phyloP scores from a whole-genome alignment of 2,797 vertebrate genomes.

The Chelon labrosus region DNA sequence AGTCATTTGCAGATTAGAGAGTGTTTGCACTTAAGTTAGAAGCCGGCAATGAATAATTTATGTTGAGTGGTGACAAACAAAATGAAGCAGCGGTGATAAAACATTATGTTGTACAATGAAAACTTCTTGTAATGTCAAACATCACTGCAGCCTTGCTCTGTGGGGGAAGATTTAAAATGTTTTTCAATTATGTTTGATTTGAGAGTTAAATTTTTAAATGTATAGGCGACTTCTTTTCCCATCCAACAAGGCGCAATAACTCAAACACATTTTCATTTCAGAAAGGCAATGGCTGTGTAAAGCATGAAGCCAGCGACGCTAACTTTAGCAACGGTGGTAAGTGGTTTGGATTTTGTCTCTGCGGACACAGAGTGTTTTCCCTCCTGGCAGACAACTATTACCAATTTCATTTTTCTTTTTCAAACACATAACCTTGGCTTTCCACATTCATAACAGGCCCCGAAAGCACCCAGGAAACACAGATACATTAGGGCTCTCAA shows the following conservation, averaged over 20 bases:
- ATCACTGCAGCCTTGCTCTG: conserved; percentile 17
- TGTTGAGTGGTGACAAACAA: conserved; percentile 70
- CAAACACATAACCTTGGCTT: conserved; percentile 71
- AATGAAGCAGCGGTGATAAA: conserved; percentile 46
- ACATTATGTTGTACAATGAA: conserved; percentile 44
- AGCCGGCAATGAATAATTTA: conserved; percentile 72
- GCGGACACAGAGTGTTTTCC: conserved; percentile 51
- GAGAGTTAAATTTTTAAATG: background rate
- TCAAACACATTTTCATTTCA: background rate
- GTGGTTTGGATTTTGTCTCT: conserved; percentile 54
- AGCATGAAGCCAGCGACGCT: conserved; percentile 10
- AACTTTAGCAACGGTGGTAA: conserved; percentile 50
- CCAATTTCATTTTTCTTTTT: conserved; percentile 57
- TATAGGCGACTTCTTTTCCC: background rate
- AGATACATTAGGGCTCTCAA: conserved; percentile 79
- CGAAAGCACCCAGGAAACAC: conserved; percentile 78
- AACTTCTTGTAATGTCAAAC: conserved; percentile 47
- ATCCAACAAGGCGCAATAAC: background rate
- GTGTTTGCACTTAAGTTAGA: conserved; percentile 71
- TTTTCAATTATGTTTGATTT: conserved; percentile 6
- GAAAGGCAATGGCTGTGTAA: conserved; percentile 10
- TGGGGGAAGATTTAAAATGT: conserved; percentile 1
- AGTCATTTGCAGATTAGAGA: conserved; percentile 69
- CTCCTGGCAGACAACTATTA: conserved; percentile 62
- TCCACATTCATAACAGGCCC: conserved; percentile 71